Evolutionary conservation across 2,797 vertebrate species (phyloP), one percentile per base, ranked within the genome.

Genomic region (Neosilurus mollespiculum): DNA sequence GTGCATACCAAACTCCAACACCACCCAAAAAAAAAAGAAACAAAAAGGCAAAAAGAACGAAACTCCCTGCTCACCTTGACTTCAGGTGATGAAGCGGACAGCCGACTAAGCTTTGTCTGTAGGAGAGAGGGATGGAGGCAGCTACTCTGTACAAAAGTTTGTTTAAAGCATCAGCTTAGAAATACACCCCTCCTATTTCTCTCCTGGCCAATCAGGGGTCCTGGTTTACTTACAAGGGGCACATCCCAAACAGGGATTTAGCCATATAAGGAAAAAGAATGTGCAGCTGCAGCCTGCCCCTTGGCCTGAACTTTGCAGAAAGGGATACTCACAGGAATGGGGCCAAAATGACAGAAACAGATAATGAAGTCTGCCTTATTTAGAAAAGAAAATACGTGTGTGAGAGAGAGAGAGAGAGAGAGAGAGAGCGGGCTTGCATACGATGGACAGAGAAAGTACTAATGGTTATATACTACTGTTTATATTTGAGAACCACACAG

Each of bases 221-320:
- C 66, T 14, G 37, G 75, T 83, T 85, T 89, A 87, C 87, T 87
- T 56, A 64, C 85, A 92, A 90, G 92, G 89, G 93, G 92, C 93
- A 93, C 85, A 90, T 93, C 91, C 90, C 90, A 91, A 88, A 90
- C 91, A 90, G 91, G 91, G 90, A 90, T 93, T 94, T 95, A 91
- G 92, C 95, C 95, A 95, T 95, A 95, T 94, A 95, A 94, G 95
- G 95, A 88, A 91, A 95, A 95, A 94, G 94, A 96, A 96, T 96
- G 95, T 92, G 87, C 83, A 76, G 82, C 64, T 89, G 91, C 88
- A 66, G 86, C 81, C 70, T 83, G 81, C 70, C 61, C 26, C 61
- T 80, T 62, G 18, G 76, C 43, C 70, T 83, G 84, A 58, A 51
- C 84, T 62, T 51, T 77, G 65, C 54, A 67, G 86, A 81, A 81